Base-by-base conservation (phyloP, 2,888 invertebrate genomes). In the Syritta pipiens region DNA sequence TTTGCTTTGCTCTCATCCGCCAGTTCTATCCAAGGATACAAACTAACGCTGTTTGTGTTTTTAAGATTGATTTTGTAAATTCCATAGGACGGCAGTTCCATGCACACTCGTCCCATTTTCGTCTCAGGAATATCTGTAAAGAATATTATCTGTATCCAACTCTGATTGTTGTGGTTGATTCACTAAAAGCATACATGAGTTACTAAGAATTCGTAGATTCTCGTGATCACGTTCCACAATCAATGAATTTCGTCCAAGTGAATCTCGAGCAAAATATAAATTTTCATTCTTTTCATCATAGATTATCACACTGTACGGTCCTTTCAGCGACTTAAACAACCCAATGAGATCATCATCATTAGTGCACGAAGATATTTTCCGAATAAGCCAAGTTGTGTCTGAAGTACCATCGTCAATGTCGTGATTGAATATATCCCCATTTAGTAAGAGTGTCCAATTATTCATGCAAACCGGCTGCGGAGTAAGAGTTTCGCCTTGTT, bases 301-400 rank as follows among this genome's bases (percentile, higher is more conserved):
- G 86, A 93, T 95, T 82, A 97, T 91, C 71, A 97, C 91, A 65
- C 96, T 93, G 89, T 94, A 97, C 22, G 98, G 97, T 1, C 98
- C 98, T 82, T 93, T 91, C 1, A 97, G 87, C 26, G 84, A 84
- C 71, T 90, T 89, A 44, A 97, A 86, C 42, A 90, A 86, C n/a
- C 81, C 30, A 6, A 87, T 35, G 4, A 89, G 71, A 35, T 86
- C 82, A 32, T 82, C 63, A 5, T 87, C 85, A 22, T 76, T 72
- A 71, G 84, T 14, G 46, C 86, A 84, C 26, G 72, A 20, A 0
- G 81, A 65, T 2, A 91, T 65, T 69, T 84, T 87, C 1, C 89
- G 83, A 84, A 91, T 88, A 68, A 93, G 88, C 81, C 89, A 85
- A 82, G 87, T 83, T 0, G 93, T 92, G 84, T 93, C 93, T 77